phyloP scores from a whole-genome alignment of 1,140 invertebrate genomes.

The Hetaerina americana region DNA sequence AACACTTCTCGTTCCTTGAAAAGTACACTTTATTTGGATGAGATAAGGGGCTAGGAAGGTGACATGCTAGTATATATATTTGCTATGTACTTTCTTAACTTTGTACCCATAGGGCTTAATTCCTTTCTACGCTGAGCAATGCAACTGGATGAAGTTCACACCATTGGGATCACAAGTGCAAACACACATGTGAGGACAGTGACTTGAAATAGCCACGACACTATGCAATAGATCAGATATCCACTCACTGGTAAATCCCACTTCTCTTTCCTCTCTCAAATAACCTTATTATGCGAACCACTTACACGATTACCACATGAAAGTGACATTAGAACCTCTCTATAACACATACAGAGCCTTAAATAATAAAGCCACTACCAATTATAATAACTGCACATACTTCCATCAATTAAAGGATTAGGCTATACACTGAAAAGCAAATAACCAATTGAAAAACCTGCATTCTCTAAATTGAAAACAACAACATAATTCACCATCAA shows the following conservation, averaged over 20 bases:
- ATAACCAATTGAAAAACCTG: too few species aligned
- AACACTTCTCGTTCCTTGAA: too few species aligned
- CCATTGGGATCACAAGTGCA: too few species aligned
- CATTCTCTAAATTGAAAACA: not conserved
- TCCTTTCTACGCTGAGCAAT: too few species aligned
- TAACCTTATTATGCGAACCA: not conserved
- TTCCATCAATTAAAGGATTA: not conserved
- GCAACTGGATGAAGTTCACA: too few species aligned
- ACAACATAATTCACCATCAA: not conserved
- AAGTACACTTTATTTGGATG: too few species aligned
- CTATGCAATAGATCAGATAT: not conserved
- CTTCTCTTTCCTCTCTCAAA: not conserved
- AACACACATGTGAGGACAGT: too few species aligned
- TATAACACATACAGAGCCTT: too few species aligned
- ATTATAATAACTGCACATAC: not conserved
- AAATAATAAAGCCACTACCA: not conserved
- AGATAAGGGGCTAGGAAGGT: too few species aligned
- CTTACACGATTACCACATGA: not conserved
- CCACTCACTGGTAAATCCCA: not conserved
- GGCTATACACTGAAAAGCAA: not conserved
- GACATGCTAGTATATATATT: too few species aligned
- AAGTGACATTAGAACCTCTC: not conserved
- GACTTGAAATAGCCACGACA: not conserved
- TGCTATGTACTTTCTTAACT: too few species aligned
- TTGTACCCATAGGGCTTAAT: too few species aligned